These are phyloP conservation scores for Pseudanteris insignis DNA, from an alignment of 2,888 invertebrate species.

Conservation along the genomic window DNA sequence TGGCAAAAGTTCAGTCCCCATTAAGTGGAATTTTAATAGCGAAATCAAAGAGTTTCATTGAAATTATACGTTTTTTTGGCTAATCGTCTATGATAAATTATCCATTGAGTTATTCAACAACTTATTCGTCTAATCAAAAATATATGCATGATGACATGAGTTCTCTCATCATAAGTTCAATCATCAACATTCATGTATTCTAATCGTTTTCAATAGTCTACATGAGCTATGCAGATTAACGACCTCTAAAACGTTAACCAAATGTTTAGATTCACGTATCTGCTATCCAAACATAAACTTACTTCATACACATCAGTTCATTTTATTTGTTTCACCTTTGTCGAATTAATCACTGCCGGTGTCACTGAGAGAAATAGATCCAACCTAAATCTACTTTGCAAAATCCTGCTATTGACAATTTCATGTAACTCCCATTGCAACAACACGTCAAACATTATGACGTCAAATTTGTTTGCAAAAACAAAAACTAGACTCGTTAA, in stretches of 20 bases:
- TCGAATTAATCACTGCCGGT: neutral
- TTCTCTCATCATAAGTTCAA: too few species aligned
- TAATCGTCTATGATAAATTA: too few species aligned
- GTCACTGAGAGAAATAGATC: constrained; percentile 33
- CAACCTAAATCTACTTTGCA: constrained; percentile 13
- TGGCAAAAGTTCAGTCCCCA: constrained; percentile 34
- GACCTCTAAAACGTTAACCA: constrained; percentile 29
- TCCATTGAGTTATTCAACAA: too few species aligned
- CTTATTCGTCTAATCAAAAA: too few species aligned
- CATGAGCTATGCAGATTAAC: constrained; percentile 33
- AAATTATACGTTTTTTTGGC: constrained; percentile 20
- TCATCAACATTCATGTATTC: constrained; percentile 29
- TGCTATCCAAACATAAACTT: constrained; percentile 22
- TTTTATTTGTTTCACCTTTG: neutral
- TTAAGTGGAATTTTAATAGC: constrained; percentile 33
- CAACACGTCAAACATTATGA: too few species aligned
- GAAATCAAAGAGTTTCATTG: constrained; percentile 26
- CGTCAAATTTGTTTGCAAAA: too few species aligned
- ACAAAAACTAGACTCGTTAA: too few species aligned
- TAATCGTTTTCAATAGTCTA: constrained; percentile 30
- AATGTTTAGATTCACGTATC: constrained; percentile 3
- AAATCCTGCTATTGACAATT: too few species aligned
- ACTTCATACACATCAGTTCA: constrained; percentile 10
- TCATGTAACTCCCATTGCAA: too few species aligned
- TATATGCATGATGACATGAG: too few species aligned